Conservation (phyloP, 2,113 vertebrate genomes). For the Phainopepla nitens region DNA sequence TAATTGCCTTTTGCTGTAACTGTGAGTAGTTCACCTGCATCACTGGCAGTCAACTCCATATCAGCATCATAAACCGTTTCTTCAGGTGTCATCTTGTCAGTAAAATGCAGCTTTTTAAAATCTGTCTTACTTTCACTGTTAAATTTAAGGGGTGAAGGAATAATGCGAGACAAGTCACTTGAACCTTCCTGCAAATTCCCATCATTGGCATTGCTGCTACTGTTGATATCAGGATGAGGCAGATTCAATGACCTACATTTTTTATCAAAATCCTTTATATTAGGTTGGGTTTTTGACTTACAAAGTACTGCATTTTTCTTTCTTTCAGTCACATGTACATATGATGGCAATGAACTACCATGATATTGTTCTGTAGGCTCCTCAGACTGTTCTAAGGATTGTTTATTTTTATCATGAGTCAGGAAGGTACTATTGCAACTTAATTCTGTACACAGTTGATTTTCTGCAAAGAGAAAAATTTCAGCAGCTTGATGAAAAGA, state of each 20-base stretch:
- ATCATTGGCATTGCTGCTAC: not conserved
- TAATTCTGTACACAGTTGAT: not conserved
- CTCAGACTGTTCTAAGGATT: not conserved
- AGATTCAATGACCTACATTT: not conserved
- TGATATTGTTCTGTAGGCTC: not conserved
- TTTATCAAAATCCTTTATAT: not conserved
- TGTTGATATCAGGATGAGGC: not conserved
- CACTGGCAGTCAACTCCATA: conserved; percentile 74
- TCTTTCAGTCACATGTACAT: conserved; percentile 40
- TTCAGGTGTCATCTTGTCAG: conserved; percentile 44
- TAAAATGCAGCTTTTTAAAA: not conserved
- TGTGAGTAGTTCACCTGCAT: conserved; percentile 61
- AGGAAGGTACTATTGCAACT: not conserved
- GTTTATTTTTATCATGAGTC: not conserved
- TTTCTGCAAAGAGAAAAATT: conserved; percentile 63
- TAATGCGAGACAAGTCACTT: not conserved
- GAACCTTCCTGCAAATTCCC: not conserved
- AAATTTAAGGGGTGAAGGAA: not conserved
- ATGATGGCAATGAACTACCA: not conserved
- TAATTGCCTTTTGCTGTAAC: conserved; percentile 53
- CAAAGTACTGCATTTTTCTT: conserved; percentile 1
- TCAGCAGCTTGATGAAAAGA: not conserved
- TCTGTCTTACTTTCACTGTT: not conserved
- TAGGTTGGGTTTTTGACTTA: not conserved
- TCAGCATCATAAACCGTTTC: conserved; percentile 72